These are phyloP conservation scores for Trachelus troglodyta DNA, from an alignment of 2,888 invertebrate species.

Conservation along the genomic window DNA sequence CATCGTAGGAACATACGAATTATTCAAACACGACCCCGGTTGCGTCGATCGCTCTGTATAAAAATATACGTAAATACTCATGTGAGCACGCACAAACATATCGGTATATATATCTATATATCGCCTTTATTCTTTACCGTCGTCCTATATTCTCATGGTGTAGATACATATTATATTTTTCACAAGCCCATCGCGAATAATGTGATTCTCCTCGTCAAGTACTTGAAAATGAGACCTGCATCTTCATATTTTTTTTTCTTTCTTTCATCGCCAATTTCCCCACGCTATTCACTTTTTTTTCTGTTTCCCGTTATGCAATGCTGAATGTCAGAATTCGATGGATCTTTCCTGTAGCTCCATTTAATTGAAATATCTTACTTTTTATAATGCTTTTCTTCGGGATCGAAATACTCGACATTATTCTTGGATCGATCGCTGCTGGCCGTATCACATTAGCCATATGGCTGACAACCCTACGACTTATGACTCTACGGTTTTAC, in stretches of 20 bases:
- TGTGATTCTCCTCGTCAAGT: not conserved
- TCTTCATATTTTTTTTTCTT: not conserved
- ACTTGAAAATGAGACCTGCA: not conserved
- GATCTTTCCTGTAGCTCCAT: not conserved
- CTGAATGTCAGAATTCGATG: not conserved
- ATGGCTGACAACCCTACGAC: not conserved
- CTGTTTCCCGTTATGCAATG: not conserved
- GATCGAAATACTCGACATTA: not conserved
- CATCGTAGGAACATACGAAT: not conserved
- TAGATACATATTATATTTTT: not conserved
- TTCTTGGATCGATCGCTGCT: not conserved
- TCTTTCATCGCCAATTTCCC: not conserved
- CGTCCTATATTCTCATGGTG: conserved; percentile 2
- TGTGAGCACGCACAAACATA: conserved; percentile 20
- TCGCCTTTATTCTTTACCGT: conserved; percentile 12
- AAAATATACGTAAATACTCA: not conserved
- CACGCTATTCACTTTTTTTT: not conserved
- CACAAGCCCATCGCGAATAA: not conserved
- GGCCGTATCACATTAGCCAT: not conserved
- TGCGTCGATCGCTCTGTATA: not conserved
- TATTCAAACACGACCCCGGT: not conserved
- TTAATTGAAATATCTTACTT: not conserved
- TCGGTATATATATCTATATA: conserved; percentile 25
- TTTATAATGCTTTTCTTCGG: not conserved
- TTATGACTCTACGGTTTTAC: not conserved